Evolutionary conservation across 2,797 vertebrate genomes (phyloP).

Genomic region (Crossoptilon crossoptilon): DNA sequence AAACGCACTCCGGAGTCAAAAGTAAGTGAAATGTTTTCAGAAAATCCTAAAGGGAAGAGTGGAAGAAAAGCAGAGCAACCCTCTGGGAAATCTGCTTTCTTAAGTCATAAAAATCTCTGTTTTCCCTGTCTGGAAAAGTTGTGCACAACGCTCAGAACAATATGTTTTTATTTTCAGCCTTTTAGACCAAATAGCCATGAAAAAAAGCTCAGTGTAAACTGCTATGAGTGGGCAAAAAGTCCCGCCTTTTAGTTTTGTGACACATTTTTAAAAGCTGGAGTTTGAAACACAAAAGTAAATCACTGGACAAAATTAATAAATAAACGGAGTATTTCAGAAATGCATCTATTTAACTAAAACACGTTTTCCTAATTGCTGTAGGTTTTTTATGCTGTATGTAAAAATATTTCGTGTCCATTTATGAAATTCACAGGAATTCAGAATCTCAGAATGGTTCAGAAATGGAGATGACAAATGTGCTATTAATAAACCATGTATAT

Average conservation of each 20-base stretch:
- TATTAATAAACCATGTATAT: background rate
- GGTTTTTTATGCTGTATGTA: background rate
- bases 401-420: background rate
- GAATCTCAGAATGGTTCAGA: background rate
- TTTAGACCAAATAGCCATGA: conserved; percentile 41
- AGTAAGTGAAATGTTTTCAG: conserved; percentile 57
- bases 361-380: background rate
- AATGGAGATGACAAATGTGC: conserved; percentile 1
- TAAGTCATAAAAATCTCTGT: conserved; percentile 69
- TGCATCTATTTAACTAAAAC: background rate
- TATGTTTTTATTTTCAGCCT: conserved; percentile 67
- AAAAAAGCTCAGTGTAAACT: conserved; percentile 2
- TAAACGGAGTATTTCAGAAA: conserved; percentile 1
- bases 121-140: conserved; percentile 69
- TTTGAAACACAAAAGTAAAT: background rate
- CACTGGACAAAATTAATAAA: background rate
- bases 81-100: conserved; percentile 56
- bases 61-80: conserved; percentile 60
- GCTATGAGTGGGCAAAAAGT: background rate
- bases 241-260: background rate
- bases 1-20: conserved; percentile 26
- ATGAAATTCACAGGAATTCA: conserved; percentile 30
- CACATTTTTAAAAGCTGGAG: background rate
- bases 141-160: conserved; percentile 61
- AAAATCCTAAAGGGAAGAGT: conserved; percentile 45